Base-by-base conservation (phyloP, 2,113 vertebrate species). In the Myotis lucifugus region DNA sequence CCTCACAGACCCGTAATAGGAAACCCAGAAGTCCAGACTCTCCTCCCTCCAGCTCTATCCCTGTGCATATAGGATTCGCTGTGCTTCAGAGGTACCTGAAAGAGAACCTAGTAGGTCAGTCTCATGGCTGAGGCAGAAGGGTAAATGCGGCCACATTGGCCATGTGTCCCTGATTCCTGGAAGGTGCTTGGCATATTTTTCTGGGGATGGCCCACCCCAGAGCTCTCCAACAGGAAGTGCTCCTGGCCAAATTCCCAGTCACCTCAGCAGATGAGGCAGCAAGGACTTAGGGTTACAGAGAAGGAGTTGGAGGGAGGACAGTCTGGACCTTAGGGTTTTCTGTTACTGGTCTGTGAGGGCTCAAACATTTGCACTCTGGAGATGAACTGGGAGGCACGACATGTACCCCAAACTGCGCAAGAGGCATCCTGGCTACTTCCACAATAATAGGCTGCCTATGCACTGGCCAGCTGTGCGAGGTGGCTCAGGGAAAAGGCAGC, bases 131-230 rank as follows among this genome's bases (percentile, higher is more conserved):
- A 86, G 46, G 10, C 74, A 52, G 48, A 83, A 85, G 89, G 15
- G 67, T 23, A 13, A 79, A 52, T 72, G 46, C 32, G 2, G 27
- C 56, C 48, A 54, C 84, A 73, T 54, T 59, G 59, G 50, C 54
- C 42, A 18, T 8, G 37, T 73, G 85, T 64, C 66, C 34, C 37
- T 74, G 9, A 52, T 76, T 79, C 50, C 87, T 76, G 56, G 74
- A 89, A 90, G 76, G 37, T 56, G 21, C 81, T 86, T 46, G 46
- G 32, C 27, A 52, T 84, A 9, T 79, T 94, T 92, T 92, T 84
- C 76, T n/a, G 15, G 56, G 17, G 8, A 3, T 74, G 64, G 56
- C 50, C 56, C 15, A 1, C 6, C 69, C 69, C 72, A 34, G 37
- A 48, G n/a, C 72, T 77, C 10, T 61, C 59, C 78, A 50, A 94